Evolutionary conservation across 2,113 vertebrate species (phyloP).

Genomic region (Myrmophylax atrothorax): DNA sequence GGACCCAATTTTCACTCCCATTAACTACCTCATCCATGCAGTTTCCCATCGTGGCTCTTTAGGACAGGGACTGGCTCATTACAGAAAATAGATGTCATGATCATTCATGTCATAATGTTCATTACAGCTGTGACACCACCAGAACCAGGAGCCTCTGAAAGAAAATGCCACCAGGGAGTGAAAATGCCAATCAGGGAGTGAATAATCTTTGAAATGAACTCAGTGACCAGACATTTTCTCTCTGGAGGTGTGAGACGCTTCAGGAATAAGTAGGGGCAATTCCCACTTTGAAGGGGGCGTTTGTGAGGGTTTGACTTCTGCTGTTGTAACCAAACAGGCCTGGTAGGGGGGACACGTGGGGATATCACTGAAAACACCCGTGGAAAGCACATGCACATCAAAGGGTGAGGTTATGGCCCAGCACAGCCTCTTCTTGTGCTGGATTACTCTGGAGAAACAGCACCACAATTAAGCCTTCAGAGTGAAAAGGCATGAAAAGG

Average conservation of each 20-base stretch:
- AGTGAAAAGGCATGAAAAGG: not conserved
- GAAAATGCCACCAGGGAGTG: not conserved
- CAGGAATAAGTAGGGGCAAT: not conserved
- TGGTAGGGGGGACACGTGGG: not conserved
- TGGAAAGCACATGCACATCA: not conserved
- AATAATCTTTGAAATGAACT: not conserved
- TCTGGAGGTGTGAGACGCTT: not conserved
- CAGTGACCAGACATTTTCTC: not conserved
- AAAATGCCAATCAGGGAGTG: not conserved
- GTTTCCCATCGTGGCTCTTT: not conserved
- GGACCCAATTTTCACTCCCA: not conserved
- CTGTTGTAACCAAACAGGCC: not conserved
- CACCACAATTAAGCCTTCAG: not conserved
- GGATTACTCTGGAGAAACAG: not conserved
- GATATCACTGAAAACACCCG: not conserved
- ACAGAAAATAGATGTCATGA: not conserved
- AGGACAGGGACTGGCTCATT: not conserved
- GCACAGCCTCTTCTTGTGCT: not conserved
- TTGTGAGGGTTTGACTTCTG: not conserved
- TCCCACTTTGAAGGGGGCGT: not conserved
- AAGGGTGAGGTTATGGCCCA: not conserved
- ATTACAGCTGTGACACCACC: not conserved
- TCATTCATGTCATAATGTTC: not conserved
- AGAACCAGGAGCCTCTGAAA: not conserved
- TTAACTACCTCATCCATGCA: not conserved